Evolutionary conservation across 2,113 vertebrate genomes (phyloP), one percentile per base, ranked within the genome.

Genomic region (Centropristis striata): DNA sequence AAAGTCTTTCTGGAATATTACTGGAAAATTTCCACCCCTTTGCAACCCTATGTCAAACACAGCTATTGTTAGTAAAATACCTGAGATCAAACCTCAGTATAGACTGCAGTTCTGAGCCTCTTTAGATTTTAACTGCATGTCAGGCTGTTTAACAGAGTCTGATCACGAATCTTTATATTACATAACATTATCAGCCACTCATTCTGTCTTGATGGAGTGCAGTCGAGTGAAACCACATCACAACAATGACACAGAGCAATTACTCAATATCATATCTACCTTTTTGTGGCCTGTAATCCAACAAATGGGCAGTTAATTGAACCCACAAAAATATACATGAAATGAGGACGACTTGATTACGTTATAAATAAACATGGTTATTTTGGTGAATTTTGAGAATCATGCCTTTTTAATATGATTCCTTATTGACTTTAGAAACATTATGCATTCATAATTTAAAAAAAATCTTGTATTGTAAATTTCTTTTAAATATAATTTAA

Each of bases 191-290:
- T 39, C 10, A 18, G 4, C 32, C 32, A 47, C 25, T 10, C 32
- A 60, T 60, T 70, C 11, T 10, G 20, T 63, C 25, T 11, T 51
- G 41, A 71, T 9, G 1, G 49, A 63, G 55, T 51, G 27, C 60
- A 74, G 64, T 63, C 68, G 47, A 75, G 36, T 46, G 49, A 67
- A 64, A 71, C 13, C 25, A 23, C 10, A 78, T 32, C 50, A 39
- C 37, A 44, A 36, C n/a, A 63, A 20, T 32, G 27, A 74, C 18
- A 36, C 41, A 8, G 58, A 46, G 57, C 32, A 73, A 73, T 77
- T 60, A 55, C 13, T 8, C 4, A 55, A 21, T 27, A 20, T 21
- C 7, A 55, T 66, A 12, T 77, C 11, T 25, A 11, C 20, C 11
- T 54, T 71, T 21, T 37, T 27, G 16, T n/a, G 5, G 61, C 10